These are phyloP conservation scores for Chelidonichthys spinosus DNA, from an alignment of 2,797 vertebrate species.

Conservation along the genomic window DNA sequence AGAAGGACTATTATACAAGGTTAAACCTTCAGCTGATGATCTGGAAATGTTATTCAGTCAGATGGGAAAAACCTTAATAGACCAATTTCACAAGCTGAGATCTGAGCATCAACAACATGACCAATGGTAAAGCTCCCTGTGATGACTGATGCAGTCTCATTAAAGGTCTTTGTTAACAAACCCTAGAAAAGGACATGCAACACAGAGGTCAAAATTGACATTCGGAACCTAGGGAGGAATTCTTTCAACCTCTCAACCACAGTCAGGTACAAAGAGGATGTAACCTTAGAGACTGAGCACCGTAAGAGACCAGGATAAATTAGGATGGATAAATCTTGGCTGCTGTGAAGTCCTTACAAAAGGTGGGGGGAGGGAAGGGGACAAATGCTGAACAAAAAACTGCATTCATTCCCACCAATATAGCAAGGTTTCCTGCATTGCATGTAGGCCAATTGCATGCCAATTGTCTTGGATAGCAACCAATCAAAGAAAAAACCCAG, in stretches of 20 bases:
- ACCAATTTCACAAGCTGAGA: no score
- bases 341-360: conserved; percentile 28
- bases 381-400: conserved; percentile 34
- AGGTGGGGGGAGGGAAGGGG: conserved; percentile 3
- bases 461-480: conserved; percentile 7
- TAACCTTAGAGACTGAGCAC: conserved; percentile 8
- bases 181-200: conserved; percentile 14
- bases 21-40: no score
- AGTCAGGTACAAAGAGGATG: conserved; percentile 15
- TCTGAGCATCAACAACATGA: no score
- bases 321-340: conserved; percentile 28
- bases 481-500: conserved; percentile 9
- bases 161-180: conserved; percentile 9
- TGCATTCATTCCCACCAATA: conserved; percentile 43
- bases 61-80: no score
- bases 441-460: conserved; percentile 1
- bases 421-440: conserved; percentile 3
- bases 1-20: no score
- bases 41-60: no score
- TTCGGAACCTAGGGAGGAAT: background rate
- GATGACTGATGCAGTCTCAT: no score
- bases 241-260: conserved; percentile 8
- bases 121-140: no score
- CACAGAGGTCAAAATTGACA: background rate
- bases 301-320: conserved; percentile 28